phyloP scores from a whole-genome alignment of 2,888 invertebrate genomes.

The Leuctra nigra region DNA sequence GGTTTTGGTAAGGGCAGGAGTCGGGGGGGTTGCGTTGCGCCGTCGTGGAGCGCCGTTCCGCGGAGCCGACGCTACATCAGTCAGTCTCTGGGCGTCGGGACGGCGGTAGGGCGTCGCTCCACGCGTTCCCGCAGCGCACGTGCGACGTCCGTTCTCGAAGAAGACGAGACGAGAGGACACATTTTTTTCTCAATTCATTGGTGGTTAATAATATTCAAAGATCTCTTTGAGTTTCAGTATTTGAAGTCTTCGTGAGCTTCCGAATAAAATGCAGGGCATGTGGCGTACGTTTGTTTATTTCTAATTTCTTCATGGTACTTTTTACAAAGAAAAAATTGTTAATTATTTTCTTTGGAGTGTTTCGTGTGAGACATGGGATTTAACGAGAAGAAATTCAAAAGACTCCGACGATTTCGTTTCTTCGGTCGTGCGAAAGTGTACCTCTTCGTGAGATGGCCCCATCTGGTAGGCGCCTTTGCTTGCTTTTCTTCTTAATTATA shows the following conservation, averaged over 20 bases:
- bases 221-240: no score
- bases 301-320: neutral
- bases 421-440: constrained; percentile 55
- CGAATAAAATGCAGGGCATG: no score
- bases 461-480: constrained; percentile 44
- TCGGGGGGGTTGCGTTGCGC: neutral
- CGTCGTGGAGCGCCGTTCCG: neutral
- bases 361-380: constrained; percentile 40
- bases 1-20: neutral
- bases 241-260: no score
- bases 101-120: neutral
- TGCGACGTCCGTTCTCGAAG: no score
- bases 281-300: constrained; percentile 3
- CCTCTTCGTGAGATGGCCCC: constrained; percentile 52
- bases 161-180: no score
- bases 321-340: neutral
- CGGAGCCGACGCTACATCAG: neutral
- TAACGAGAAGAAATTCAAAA: constrained; percentile 48
- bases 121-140: no score
- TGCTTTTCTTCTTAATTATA: neutral
- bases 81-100: neutral
- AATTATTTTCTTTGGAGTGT: neutral
- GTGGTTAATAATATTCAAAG: no score
- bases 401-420: constrained; percentile 49
- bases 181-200: no score